A percentile compares a stretch with the other conserved stretches of the same genome.
phyloP scores from a whole-genome alignment of 2,888 invertebrate genomes.

The Diarsia dahlii region DNA sequence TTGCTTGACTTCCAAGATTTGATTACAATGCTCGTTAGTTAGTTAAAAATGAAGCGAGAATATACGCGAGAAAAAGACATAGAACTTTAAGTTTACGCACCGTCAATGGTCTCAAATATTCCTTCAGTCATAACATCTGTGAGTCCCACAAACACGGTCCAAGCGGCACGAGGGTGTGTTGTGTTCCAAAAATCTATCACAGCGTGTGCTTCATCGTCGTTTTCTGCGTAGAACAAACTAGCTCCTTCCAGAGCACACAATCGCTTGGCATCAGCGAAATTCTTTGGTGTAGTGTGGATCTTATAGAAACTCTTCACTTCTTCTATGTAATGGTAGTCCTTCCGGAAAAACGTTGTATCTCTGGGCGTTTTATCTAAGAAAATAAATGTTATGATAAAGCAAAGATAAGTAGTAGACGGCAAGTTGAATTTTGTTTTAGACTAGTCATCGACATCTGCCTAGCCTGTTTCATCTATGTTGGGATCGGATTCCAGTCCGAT shows the following conservation, averaged over 20 bases:
- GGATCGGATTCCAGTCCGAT: no score
- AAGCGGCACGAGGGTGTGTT: conserved; percentile 14
- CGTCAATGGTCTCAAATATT: conserved; percentile 18
- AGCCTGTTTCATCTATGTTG: no score
- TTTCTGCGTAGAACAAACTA: conserved; percentile 12
- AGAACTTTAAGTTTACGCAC: background rate
- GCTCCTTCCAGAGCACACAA: conserved; percentile 5
- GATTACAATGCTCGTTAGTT: background rate
- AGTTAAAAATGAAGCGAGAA: background rate
- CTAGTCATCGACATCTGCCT: background rate
- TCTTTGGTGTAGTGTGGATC: background rate
- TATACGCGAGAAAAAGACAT: background rate
- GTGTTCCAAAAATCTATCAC: conserved; percentile 20
- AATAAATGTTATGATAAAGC: background rate
- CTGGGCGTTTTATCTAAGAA: background rate
- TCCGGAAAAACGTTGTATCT: conserved; percentile 5
- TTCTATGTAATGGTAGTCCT: conserved; percentile 68
- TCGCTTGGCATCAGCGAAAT: conserved; percentile 4
- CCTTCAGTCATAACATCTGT: conserved; percentile 8
- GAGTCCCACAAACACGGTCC: conserved; percentile 16
- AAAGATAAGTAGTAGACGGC: background rate
- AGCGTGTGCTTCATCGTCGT: conserved; percentile 7
- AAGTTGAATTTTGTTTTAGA: background rate
- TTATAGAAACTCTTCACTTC: conserved; percentile 19
- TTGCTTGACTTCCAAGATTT: background rate